phyloP scores from a whole-genome alignment of 35 echinoderm and acorn worm species.

The Patiria miniata region DNA sequence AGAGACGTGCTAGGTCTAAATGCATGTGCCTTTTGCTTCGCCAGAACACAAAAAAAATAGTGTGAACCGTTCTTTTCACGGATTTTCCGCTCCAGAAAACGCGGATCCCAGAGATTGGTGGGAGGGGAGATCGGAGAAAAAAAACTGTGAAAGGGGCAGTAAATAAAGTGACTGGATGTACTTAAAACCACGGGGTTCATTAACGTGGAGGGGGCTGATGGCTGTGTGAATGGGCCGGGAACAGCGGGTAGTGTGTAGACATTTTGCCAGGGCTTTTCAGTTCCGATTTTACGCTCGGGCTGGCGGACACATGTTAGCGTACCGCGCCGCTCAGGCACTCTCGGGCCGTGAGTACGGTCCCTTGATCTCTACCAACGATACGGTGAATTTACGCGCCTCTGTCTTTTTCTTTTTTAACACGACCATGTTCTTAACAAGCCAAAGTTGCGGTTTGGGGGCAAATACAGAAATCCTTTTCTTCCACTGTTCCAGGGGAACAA shows the following conservation, averaged over 20 bases:
- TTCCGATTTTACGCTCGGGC: not conserved
- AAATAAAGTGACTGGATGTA: not conserved
- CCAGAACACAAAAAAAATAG: not conserved
- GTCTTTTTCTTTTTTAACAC: not conserved
- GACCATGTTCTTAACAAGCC: not conserved
- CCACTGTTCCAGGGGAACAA: not conserved
- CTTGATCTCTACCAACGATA: not conserved
- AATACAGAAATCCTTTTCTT: not conserved
- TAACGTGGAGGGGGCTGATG: too few relatives aligned
- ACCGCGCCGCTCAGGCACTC: not conserved
- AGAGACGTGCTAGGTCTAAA: not conserved
- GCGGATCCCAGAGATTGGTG: not conserved
- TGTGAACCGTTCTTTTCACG: slow-evolving; percentile 5
- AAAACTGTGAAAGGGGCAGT: not conserved
- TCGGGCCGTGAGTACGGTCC: not conserved
- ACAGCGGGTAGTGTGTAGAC: slow-evolving; percentile 13
- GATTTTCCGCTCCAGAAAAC: slow-evolving; percentile 18
- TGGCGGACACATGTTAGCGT: slow-evolving; percentile 12
- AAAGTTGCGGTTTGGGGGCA: not conserved
- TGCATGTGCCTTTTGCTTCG: not conserved
- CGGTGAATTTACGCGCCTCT: not conserved
- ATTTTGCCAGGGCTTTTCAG: slow-evolving; percentile 9
- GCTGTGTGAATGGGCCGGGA: too few relatives aligned
- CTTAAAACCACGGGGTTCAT: not conserved
- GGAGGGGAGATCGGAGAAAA: not conserved